phyloP scores from a whole-genome alignment of 2,888 invertebrate species.

The Drymonia ruficornis region DNA sequence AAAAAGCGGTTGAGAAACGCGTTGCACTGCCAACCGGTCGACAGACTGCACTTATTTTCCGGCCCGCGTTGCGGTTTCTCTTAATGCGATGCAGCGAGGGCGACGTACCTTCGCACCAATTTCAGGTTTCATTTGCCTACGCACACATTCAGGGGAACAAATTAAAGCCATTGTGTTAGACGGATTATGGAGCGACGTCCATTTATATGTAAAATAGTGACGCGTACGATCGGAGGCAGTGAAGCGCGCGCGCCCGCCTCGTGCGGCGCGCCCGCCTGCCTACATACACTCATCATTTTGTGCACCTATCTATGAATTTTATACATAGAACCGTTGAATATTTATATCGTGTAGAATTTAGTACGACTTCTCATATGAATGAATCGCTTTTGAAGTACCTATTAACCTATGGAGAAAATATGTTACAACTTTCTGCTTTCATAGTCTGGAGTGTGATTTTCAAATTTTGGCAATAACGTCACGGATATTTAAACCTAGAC shows the following conservation, averaged over 20 bases:
- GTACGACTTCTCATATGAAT: not conserved
- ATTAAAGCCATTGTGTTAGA: conserved; percentile 82
- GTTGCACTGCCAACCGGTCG: conserved; percentile 8
- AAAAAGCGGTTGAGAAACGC: not conserved
- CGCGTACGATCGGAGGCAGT: conserved; percentile 69
- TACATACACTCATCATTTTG: conserved; percentile 52
- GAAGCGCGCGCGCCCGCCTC: conserved; percentile 56
- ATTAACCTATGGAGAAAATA: not conserved
- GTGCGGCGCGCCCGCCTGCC: conserved; percentile 32
- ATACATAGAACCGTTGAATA: conserved; percentile 12
- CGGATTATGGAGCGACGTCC: conserved; percentile 78
- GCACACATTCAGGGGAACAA: conserved; percentile 69
- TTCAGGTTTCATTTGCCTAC: conserved; percentile 68
- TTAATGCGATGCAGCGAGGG: conserved; percentile 24
- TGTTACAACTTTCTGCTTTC: too few relatives aligned
- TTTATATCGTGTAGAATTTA: conserved; percentile 1
- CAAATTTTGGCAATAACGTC: too few relatives aligned
- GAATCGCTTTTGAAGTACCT: not conserved
- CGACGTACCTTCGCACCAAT: conserved; percentile 45
- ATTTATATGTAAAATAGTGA: conserved; percentile 84
- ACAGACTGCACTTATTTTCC: conserved; percentile 30
- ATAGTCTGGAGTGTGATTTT: too few relatives aligned
- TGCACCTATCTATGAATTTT: conserved; percentile 46
- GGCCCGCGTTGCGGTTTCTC: conserved; percentile 33
- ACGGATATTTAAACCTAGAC: too few relatives aligned